A percentile compares a stretch with the other conserved stretches of the same genome.
phyloP scores from a whole-genome alignment of 2,113 vertebrate genomes.

The Oplegnathus fasciatus region DNA sequence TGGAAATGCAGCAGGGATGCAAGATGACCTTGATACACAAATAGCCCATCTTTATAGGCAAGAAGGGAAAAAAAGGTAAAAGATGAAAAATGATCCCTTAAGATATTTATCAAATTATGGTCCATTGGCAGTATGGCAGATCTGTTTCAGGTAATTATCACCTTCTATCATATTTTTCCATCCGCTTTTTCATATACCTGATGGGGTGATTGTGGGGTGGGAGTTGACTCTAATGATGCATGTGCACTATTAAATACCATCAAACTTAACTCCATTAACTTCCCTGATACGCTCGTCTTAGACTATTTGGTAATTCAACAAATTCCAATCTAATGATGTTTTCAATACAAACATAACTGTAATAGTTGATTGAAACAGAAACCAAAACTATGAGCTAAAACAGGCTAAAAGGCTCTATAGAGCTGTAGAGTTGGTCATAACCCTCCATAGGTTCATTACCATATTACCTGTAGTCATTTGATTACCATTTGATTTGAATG shows the following conservation, averaged over 20 bases:
- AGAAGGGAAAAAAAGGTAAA: not conserved
- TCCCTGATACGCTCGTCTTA: not conserved
- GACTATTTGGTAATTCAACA: not conserved
- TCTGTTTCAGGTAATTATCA: slow-evolving; percentile 59
- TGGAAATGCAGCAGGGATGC: slow-evolving; percentile 43
- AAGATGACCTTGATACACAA: slow-evolving; percentile 76
- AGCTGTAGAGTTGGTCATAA: not conserved
- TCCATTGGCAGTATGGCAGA: slow-evolving; percentile 51
- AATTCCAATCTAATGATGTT: not conserved
- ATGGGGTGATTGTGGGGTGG: not conserved
- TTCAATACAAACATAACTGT: not conserved
- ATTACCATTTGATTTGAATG: not conserved
- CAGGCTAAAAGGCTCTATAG: not conserved
- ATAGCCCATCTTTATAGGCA: slow-evolving; percentile 55
- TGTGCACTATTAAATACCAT: slow-evolving; percentile 5
- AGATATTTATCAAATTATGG: slow-evolving; percentile 68
- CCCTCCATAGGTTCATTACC: not conserved
- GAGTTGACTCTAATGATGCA: slow-evolving; percentile 23
- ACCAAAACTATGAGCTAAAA: not conserved
- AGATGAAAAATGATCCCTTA: slow-evolving; percentile 33
- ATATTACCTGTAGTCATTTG: not conserved
- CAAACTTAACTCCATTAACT: not conserved
- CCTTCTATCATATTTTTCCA: slow-evolving; percentile 26
- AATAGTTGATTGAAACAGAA: not conserved
- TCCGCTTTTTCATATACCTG: not conserved